Conservation (phyloP, 2,888 invertebrate genomes). For the Lamproptera curius region DNA sequence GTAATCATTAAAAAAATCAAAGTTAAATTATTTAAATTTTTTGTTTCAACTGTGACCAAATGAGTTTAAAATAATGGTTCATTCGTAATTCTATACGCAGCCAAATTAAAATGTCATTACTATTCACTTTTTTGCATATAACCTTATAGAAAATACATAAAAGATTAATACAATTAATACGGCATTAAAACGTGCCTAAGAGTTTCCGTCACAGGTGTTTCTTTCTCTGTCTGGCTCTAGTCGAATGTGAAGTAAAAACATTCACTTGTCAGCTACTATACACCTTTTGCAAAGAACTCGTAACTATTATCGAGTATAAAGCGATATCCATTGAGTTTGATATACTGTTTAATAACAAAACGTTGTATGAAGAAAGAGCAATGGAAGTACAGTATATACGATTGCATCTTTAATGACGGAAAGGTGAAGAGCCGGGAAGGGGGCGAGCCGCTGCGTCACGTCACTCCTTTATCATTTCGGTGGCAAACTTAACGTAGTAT, state of each 20-base stretch:
- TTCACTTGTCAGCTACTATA: conserved; percentile 13
- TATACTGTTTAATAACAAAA: no score
- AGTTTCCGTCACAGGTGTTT: background rate
- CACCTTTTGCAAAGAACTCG: conserved; percentile 6
- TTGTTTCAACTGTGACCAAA: no score
- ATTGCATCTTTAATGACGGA: conserved; percentile 19
- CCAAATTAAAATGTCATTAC: no score
- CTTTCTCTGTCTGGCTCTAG: conserved; percentile 10
- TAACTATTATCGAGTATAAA: background rate
- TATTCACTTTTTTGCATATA: no score
- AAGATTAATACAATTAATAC: no score
- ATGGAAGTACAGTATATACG: conserved; percentile 32
- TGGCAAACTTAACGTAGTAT: conserved; percentile 78
- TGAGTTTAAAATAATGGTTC: no score
- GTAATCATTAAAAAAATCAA: no score
- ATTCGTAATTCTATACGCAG: no score
- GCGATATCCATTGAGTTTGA: no score
- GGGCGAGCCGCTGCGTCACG: conserved; percentile 43
- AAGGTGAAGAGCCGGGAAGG: conserved; percentile 28
- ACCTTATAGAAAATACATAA: no score
- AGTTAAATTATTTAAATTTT: no score
- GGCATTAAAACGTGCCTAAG: background rate
- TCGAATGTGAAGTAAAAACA: conserved; percentile 6
- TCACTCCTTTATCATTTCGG: conserved; percentile 77
- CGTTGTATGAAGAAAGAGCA: conserved; percentile 27